These are phyloP conservation scores for Drosophila rubida DNA, from an alignment of 2,888 invertebrate genomes.

Conservation along the genomic window DNA sequence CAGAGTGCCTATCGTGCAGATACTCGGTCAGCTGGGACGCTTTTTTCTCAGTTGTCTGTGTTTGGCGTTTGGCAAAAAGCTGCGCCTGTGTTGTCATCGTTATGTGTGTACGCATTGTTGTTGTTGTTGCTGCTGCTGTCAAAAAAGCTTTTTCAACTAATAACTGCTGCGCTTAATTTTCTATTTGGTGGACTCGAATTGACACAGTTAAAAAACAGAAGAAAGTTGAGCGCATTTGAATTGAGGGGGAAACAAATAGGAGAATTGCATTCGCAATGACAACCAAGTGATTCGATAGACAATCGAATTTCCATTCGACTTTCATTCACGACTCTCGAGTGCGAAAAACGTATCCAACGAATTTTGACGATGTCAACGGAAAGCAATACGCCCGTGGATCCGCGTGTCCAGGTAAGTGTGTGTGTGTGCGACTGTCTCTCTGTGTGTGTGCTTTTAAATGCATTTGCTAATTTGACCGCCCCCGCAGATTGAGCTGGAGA, in stretches of 20 bases:
- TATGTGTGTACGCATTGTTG: constrained; percentile 56
- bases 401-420: constrained; percentile 90
- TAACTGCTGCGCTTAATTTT: constrained; percentile 52
- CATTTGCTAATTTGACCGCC: not conserved
- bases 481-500: constrained; percentile 92
- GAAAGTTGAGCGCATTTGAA: not conserved
- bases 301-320: constrained; percentile 21
- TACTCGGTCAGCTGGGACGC: constrained; percentile 52
- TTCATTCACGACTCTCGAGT: constrained; percentile 14
- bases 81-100: constrained; percentile 58
- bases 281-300: constrained; percentile 17
- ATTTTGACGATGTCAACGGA: constrained; percentile 81
- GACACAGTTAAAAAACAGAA: constrained; percentile 44
- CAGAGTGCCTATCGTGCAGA: constrained; percentile 12
- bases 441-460: not conserved
- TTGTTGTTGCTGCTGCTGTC: constrained; percentile 40
- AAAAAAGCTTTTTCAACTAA: constrained; percentile 48
- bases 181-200: constrained; percentile 33
- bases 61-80: constrained; percentile 50
- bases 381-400: constrained; percentile 90
- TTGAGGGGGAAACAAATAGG: not conserved
- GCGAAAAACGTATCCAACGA: constrained; percentile 18
- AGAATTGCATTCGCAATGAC: constrained; percentile 37
- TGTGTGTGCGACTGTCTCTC: not conserved
- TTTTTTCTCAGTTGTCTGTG: constrained; percentile 37